Percentiles rank a stretch among this genome's conserved stretches.
Conservation (phyloP, 2,113 vertebrate species). For the Triplophysa dalaica region DNA sequence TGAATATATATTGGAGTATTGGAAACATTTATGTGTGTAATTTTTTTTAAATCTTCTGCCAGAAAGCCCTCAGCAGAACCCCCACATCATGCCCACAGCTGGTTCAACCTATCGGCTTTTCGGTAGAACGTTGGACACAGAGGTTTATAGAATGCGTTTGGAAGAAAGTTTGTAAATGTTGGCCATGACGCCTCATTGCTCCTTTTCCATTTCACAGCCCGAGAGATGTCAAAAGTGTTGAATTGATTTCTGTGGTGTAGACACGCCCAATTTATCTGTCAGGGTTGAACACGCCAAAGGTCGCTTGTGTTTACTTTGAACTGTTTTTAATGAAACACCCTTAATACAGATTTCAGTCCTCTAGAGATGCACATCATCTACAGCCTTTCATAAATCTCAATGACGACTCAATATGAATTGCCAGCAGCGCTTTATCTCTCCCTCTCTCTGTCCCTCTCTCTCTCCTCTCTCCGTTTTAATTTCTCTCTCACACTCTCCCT, state of each 20-base stretch:
- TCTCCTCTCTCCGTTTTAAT: conserved; percentile 40
- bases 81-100: conserved; percentile 1
- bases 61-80: conserved; percentile 16
- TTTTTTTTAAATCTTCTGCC: conserved; percentile 21
- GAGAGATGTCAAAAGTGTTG: conserved; percentile 33
- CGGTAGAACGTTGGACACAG: neutral
- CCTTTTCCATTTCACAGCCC: conserved; percentile 39
- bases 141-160: conserved; percentile 37
- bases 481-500: conserved; percentile 46
- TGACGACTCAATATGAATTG: conserved; percentile 42
- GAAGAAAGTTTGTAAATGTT: conserved; percentile 23
- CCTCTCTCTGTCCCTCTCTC: conserved; percentile 37
- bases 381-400: conserved; percentile 50
- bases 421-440: conserved; percentile 54
- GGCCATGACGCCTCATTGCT: conserved; percentile 47
- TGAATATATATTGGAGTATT: neutral
- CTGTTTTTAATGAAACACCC: conserved; percentile 48
- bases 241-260: conserved; percentile 47
- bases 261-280: conserved; percentile 48
- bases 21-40: neutral
- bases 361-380: conserved; percentile 42
- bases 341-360: conserved; percentile 44
- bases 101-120: conserved; percentile 15
- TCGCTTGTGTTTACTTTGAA: conserved; percentile 55
- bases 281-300: conserved; percentile 49